Evolutionary conservation across 2,797 vertebrate species (phyloP).

Genomic region (Cryptoprocta ferox): DNA sequence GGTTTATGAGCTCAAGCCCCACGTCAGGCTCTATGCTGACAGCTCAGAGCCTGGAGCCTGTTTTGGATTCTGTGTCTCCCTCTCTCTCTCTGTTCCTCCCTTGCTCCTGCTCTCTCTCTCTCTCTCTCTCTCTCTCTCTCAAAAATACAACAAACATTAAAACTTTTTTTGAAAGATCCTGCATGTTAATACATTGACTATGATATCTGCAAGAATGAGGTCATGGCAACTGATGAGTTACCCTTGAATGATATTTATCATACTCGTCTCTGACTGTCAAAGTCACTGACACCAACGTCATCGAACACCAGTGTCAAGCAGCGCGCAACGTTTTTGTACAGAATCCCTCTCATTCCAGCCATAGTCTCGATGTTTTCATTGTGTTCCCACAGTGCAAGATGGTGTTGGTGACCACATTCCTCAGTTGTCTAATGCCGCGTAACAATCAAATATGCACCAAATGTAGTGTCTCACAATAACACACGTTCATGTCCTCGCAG

Average conservation of each 20-base stretch:
- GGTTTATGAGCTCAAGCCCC: too few species aligned
- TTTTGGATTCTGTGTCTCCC: too few species aligned
- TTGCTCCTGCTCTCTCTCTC: too few species aligned
- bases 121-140: too few species aligned
- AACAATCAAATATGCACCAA: rapidly evolving
- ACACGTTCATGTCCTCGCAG: rapidly evolving
- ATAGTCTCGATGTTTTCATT: rapidly evolving
- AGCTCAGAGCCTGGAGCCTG: too few species aligned
- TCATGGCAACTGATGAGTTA: background rate
- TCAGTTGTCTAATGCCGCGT: too few species aligned
- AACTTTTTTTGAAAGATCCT: too few species aligned
- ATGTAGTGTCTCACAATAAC: rapidly evolving
- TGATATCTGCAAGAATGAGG: background rate
- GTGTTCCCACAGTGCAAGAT: background rate
- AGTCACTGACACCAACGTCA: rapidly evolving
- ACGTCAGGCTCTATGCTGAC: too few species aligned
- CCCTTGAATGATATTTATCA: background rate
- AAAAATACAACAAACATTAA: too few species aligned
- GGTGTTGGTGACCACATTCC: rapidly evolving
- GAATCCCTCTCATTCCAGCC: background rate
- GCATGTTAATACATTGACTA: too few species aligned
- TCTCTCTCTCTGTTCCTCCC: too few species aligned
- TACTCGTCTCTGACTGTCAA: background rate
- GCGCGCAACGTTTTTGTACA: rapidly evolving
- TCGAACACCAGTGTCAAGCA: background rate